These are phyloP conservation scores for Megalopta genalis DNA, from an alignment of 1,140 invertebrate genomes.

Conservation along the genomic window DNA sequence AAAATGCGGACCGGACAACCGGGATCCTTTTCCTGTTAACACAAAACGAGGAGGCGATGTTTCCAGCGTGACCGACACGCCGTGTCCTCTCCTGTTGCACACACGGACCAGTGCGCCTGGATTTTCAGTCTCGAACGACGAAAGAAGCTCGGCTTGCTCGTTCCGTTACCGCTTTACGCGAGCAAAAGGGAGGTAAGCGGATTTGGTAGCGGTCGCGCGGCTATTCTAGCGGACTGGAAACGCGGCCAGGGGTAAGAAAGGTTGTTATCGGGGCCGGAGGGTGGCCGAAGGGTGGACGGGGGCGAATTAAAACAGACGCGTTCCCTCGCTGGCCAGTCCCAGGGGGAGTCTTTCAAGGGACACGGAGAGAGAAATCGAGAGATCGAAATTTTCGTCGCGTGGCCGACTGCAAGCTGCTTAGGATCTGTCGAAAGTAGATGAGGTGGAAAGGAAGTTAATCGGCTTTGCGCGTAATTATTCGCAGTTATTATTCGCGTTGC, in stretches of 20 bases:
- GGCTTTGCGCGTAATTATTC: slow-evolving; percentile 46
- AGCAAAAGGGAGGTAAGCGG: slow-evolving; percentile 58
- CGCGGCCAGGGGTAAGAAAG: slow-evolving; percentile 6
- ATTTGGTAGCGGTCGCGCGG: slow-evolving; percentile 46
- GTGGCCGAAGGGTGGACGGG: neutral
- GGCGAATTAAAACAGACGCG: slow-evolving; percentile 38
- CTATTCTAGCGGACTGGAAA: slow-evolving; percentile 18
- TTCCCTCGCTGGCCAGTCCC: neutral
- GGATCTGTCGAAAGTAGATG: slow-evolving; percentile 25
- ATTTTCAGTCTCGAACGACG: slow-evolving; percentile 34
- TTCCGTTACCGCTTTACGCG: slow-evolving; percentile 39
- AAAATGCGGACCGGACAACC: neutral
- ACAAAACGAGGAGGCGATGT: slow-evolving; percentile 46
- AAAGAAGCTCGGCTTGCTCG: slow-evolving; percentile 52
- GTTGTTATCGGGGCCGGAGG: slow-evolving; percentile 15
- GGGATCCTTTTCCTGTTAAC: neutral
- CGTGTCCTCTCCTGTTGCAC: slow-evolving; percentile 45
- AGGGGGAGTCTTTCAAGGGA: neutral
- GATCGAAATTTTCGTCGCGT: slow-evolving; percentile 9
- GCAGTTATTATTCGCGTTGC: neutral
- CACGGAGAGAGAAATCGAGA: neutral
- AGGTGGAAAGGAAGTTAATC: slow-evolving; percentile 34
- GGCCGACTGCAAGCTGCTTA: slow-evolving; percentile 36
- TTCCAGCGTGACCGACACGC: slow-evolving; percentile 35
- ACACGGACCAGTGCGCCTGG: neutral